Base-by-base conservation (phyloP, 1,140 invertebrate species). In the Mycetomoellerius zeteki region DNA sequence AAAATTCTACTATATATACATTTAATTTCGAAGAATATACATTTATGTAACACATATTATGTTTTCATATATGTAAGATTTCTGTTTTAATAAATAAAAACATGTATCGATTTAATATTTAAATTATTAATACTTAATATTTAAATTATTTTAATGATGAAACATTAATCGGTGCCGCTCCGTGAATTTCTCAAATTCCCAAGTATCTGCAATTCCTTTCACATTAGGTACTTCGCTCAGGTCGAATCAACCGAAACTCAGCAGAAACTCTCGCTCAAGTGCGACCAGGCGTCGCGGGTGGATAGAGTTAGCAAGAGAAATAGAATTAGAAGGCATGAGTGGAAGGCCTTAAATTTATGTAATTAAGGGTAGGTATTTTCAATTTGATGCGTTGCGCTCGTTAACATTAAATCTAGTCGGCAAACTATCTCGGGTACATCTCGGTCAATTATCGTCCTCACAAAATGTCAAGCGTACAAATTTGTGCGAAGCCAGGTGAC, bases 351-450 rank as follows among this genome's bases (percentile, higher is more conserved):
- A 69, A 86, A 86, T 69, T 88, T 58, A 77, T 60, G 82, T 90
- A 86, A 90, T 90, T 84, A 88, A 88, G 73, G 75, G 24, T 50
- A 64, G 21, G 67, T 21, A 84, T 50, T 77, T 88, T 84, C 86
- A 88, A 90, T 30, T 86, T 77, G 76, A 62, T 86, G 65, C 76
- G 86, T 72, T 43, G 86, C 82, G 33, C 56, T 85, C 65, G 89
- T 90, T 91, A 90, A 77, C 88, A 86, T 90, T 88, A 90, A 90
- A 91, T 76, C 72, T 52, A 88, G 65, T 50, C 50, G 30, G 24
- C 30, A 47, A 85, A 81, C 67, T 62, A 16, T 62, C 58, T 50
- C 27, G 24, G 24, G 1, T 14, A 50, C 50, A 21, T 69, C 62
- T 47, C 60, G 19, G 56, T 54, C 72, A 86, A 86, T 86, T 90